Evolutionary conservation across 2,888 invertebrate genomes (phyloP).

Genomic region (Argyra leucocephala): DNA sequence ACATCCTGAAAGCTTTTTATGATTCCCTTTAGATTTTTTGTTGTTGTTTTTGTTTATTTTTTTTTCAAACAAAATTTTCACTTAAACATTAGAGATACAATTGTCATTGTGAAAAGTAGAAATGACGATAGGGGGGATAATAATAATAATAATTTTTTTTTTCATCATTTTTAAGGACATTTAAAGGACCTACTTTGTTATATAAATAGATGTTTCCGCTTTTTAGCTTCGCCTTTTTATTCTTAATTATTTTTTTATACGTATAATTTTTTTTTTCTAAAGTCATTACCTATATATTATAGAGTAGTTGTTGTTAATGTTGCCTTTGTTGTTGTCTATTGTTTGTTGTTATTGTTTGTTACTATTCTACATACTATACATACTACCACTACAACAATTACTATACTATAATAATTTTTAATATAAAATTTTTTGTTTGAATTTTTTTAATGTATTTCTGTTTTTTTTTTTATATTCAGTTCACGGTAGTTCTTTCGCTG

Average conservation of each 20-base stretch:
- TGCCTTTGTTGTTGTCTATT: neutral
- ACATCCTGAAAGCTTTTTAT: neutral
- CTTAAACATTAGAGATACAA: neutral
- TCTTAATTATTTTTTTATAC: neutral
- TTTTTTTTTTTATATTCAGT: no score
- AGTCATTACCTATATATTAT: neutral
- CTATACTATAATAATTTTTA: no score
- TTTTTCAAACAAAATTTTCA: neutral
- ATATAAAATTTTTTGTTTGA: no score
- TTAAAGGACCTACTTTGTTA: neutral
- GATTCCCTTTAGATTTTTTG: neutral
- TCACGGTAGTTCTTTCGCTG: no score
- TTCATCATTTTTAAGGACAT: slow-evolving; percentile 6
- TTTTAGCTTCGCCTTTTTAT: neutral
- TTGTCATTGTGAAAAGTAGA: neutral
- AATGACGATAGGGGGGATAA: neutral
- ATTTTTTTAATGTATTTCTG: no score
- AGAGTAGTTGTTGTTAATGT: neutral
- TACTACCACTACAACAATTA: no score
- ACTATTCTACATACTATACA: slow-evolving; percentile 11
- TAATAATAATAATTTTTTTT: neutral
- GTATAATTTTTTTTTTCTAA: neutral
- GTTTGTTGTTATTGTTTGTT: neutral
- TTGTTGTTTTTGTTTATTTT: neutral
- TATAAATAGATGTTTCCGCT: slow-evolving; percentile 3